Conservation (phyloP, 1,140 invertebrate species). For the Drosophila quadrilineata region DNA sequence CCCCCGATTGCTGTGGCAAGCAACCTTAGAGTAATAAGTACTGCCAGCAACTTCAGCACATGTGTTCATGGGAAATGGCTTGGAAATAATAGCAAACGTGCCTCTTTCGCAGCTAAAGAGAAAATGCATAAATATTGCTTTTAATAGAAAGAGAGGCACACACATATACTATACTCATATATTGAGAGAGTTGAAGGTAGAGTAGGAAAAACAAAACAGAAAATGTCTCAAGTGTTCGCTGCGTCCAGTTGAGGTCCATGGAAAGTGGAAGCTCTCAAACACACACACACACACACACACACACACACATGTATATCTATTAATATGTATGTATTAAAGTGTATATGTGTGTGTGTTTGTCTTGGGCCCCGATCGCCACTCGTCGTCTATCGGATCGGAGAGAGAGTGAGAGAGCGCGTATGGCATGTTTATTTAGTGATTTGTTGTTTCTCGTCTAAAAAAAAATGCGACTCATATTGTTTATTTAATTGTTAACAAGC, state of each 20-base stretch:
- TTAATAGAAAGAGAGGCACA: constrained; percentile 45
- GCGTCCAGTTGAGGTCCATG: constrained; percentile 30
- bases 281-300: constrained; percentile 12
- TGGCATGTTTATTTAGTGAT: constrained; percentile 70
- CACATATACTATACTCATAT: too few species aligned
- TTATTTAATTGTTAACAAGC: constrained; percentile 79
- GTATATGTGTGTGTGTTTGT: constrained; percentile 43
- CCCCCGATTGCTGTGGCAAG: constrained; percentile 33
- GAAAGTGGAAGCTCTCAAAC: constrained; percentile 60
- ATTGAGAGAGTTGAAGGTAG: not conserved
- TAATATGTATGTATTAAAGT: constrained; percentile 13
- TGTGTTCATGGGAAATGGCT: constrained; percentile 75
- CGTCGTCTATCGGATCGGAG: not conserved
- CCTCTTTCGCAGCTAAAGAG: constrained; percentile 45
- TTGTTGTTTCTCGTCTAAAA: constrained; percentile 55
- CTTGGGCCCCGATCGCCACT: constrained; percentile 39
- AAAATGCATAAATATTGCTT: constrained; percentile 77
- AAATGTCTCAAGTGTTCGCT: constrained; percentile 70
- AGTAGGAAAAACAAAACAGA: not conserved
- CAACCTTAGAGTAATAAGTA: constrained; percentile 48
- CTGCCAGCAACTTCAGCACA: constrained; percentile 17
- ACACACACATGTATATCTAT: not conserved
- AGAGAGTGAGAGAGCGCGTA: too few species aligned
- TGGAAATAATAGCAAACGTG: constrained; percentile 79
- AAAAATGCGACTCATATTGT: constrained; percentile 77